These are phyloP conservation scores for Tragelaphus imberbis DNA, from an alignment of 2,113 vertebrate species.

Conservation along the genomic window DNA sequence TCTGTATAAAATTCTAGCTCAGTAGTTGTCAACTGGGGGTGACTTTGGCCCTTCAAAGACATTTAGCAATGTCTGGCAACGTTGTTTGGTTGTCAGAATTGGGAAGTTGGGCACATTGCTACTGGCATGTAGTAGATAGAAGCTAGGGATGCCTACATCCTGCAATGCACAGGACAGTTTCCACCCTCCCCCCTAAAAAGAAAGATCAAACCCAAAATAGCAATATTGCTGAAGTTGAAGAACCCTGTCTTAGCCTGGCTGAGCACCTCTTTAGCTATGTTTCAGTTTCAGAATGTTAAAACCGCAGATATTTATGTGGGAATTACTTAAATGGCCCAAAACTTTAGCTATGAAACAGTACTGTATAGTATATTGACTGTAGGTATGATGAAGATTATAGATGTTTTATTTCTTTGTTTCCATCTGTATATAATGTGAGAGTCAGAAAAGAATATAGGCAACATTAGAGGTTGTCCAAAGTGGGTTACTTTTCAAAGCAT, in stretches of 20 bases:
- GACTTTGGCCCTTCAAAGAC: background rate
- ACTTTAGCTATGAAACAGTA: slow-evolving; percentile 16
- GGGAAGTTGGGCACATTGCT: background rate
- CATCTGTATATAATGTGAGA: background rate
- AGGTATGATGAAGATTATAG: background rate
- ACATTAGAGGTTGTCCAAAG: slow-evolving; percentile 7
- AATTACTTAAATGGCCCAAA: slow-evolving; percentile 44
- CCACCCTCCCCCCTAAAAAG: background rate
- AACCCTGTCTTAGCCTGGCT: background rate
- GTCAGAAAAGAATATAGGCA: slow-evolving; percentile 16
- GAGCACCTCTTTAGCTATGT: slow-evolving; percentile 57
- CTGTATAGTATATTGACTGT: slow-evolving; percentile 35
- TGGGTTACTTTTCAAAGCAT: background rate
- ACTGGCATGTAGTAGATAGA: background rate
- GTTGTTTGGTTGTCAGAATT: background rate
- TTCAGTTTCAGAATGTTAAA: slow-evolving; percentile 63
- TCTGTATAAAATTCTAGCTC: slow-evolving; percentile 34
- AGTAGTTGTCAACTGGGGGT: background rate
- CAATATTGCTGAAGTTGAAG: background rate
- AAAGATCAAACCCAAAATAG: background rate
- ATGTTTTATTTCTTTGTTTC: slow-evolving; percentile 12
- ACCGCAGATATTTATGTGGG: slow-evolving; percentile 52
- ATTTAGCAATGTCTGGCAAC: background rate
- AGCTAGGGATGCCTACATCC: background rate
- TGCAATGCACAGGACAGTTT: background rate